Evolutionary conservation across 2,113 vertebrate species (phyloP).

Genomic region (Saimiri boliviensis): DNA sequence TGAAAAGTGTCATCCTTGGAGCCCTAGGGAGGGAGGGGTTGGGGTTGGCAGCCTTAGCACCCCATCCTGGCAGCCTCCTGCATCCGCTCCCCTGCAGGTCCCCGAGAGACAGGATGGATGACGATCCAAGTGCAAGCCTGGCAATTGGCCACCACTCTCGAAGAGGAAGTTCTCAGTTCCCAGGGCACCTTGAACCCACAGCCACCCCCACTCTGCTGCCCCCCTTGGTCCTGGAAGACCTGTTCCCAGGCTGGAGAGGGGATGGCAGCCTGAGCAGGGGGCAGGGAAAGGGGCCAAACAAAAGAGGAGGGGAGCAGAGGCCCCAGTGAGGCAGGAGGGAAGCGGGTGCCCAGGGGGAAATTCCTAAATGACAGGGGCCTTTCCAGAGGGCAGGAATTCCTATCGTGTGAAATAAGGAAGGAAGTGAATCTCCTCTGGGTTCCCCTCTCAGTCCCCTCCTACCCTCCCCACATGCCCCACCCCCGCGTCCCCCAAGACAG

Average conservation of each 20-base stretch:
- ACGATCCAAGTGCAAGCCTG: neutral
- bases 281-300: neutral
- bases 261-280: too few species aligned
- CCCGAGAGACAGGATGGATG: neutral
- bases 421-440: fast-evolving
- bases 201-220: neutral
- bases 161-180: conserved; percentile 54
- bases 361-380: conserved; percentile 28
- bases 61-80: neutral
- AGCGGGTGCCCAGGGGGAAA: conserved; percentile 52
- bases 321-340: neutral
- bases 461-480: neutral
- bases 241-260: neutral
- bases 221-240: neutral
- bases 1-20: neutral
- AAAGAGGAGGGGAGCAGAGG: neutral
- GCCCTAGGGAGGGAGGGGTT: neutral
- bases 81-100: neutral
- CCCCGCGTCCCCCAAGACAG: neutral
- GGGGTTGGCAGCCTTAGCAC: neutral
- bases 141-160: neutral
- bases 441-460: too few species aligned
- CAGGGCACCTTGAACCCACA: neutral
- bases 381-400: neutral
- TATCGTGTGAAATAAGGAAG: neutral